phyloP scores from a whole-genome alignment of 1,140 invertebrate species.

The Pogonognathellus flavescens region DNA sequence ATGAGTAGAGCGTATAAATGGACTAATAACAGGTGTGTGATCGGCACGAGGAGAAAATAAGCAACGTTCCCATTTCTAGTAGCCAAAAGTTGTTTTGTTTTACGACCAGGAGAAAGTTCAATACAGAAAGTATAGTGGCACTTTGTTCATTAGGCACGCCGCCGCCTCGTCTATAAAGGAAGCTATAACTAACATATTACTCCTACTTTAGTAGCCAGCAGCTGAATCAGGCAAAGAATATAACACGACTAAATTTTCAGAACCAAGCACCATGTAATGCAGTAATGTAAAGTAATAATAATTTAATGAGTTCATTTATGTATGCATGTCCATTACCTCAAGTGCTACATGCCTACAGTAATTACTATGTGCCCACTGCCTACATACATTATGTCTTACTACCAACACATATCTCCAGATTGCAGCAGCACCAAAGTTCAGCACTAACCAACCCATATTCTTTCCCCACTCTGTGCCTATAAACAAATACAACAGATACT shows the following conservation, averaged over 20 bases:
- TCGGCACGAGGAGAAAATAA: slow-evolving; percentile 26
- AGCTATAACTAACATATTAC: not conserved
- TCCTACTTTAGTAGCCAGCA: not conserved
- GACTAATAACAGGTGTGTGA: slow-evolving; percentile 48
- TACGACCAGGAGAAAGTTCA: slow-evolving; percentile 27
- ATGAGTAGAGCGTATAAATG: slow-evolving; percentile 47
- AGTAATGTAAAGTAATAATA: slow-evolving; percentile 46
- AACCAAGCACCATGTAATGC: slow-evolving; percentile 21
- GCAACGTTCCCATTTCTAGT: not conserved
- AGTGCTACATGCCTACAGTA: slow-evolving; percentile 22
- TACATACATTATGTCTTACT: not conserved
- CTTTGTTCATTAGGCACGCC: not conserved
- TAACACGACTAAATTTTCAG: not conserved
- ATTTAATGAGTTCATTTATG: slow-evolving; percentile 29
- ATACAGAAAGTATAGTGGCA: slow-evolving; percentile 8
- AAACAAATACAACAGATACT: too few relatives aligned
- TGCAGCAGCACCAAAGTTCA: too few relatives aligned
- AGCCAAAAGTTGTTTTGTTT: slow-evolving; percentile 32
- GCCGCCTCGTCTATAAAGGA: too few relatives aligned
- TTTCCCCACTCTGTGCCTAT: too few relatives aligned
- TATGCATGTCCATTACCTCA: slow-evolving; percentile 24
- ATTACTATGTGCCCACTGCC: slow-evolving; percentile 20
- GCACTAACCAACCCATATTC: too few relatives aligned
- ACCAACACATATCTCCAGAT: too few relatives aligned
- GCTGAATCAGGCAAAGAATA: not conserved